Percentiles rank a stretch among this genome's conserved stretches.
Conservation (phyloP, 2,888 invertebrate species). For the Conus canariensis region DNA sequence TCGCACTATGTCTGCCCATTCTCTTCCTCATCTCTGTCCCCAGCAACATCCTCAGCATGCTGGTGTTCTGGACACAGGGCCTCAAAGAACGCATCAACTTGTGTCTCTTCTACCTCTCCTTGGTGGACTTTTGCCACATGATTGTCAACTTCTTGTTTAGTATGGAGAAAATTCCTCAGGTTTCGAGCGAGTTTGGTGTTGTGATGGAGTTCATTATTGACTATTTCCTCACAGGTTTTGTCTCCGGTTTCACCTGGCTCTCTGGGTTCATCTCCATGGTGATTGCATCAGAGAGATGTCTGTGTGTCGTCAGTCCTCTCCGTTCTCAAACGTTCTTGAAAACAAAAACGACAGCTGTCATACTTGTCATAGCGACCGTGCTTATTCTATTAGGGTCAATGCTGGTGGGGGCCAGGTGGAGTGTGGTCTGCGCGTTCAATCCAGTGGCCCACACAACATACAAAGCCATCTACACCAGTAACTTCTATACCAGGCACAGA, state of each 20-base stretch:
- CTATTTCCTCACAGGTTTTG: no score
- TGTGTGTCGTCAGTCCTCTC: constrained; percentile 20
- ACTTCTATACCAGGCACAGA: background rate
- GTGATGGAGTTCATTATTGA: background rate
- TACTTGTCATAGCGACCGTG: background rate
- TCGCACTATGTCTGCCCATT: background rate
- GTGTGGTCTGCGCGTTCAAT: background rate
- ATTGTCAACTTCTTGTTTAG: background rate
- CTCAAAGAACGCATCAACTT: constrained; percentile 23
- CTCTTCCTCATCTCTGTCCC: background rate
- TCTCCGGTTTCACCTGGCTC: background rate
- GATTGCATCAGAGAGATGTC: constrained; percentile 11
- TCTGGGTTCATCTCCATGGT: constrained; percentile 13
- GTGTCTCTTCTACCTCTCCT: background rate
- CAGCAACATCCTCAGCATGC: constrained; percentile 18
- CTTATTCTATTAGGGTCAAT: background rate
- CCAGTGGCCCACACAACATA: background rate
- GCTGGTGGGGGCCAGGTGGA: background rate
- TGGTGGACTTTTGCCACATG: background rate
- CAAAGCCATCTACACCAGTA: background rate
- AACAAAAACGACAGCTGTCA: background rate
- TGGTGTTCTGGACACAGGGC: constrained; percentile 10
- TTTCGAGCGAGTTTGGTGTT: background rate
- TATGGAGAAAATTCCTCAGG: background rate
- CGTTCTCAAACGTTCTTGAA: background rate